These are phyloP conservation scores for Apostichopus leukothele DNA, from an alignment of 53 echinoderm and acorn worm genomes.

Conservation along the genomic window DNA sequence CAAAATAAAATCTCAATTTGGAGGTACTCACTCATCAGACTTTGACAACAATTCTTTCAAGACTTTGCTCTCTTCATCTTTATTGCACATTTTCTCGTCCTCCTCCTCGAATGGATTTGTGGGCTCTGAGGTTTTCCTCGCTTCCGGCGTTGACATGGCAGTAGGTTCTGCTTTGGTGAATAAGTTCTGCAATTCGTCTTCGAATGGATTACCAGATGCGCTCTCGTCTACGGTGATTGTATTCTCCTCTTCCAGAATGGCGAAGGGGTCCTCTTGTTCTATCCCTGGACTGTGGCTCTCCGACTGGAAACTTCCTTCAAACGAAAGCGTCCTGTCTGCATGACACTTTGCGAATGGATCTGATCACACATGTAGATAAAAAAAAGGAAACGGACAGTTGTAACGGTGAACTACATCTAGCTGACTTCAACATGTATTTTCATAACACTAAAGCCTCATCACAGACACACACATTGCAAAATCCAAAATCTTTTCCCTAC, in stretches of 20 bases:
- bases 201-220: not conserved
- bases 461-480: too few relatives aligned
- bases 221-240: not conserved
- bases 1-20: too few relatives aligned
- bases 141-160: slow-evolving; percentile 21
- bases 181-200: not conserved
- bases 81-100: slow-evolving; percentile 16
- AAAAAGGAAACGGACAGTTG: not conserved
- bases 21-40: slow-evolving; percentile 12
- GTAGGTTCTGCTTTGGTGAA: slow-evolving; percentile 17
- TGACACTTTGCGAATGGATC: slow-evolving; percentile 30
- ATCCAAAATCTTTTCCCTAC: too few relatives aligned
- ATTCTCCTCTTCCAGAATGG: not conserved
- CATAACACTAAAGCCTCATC: too few relatives aligned
- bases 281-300: slow-evolving; percentile 35
- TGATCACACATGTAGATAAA: not conserved
- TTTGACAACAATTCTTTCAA: not conserved
- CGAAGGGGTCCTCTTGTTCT: not conserved
- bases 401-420: too few relatives aligned
- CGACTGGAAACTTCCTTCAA: slow-evolving; percentile 30
- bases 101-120: slow-evolving; percentile 43
- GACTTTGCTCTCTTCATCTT: not conserved
- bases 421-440: too few relatives aligned
- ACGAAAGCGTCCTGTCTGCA: slow-evolving; percentile 19
- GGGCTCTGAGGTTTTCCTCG: not conserved